Evolutionary conservation across 2,113 vertebrate genomes (phyloP), one percentile per base, ranked within the genome.

Genomic region (Ameiurus melas): DNA sequence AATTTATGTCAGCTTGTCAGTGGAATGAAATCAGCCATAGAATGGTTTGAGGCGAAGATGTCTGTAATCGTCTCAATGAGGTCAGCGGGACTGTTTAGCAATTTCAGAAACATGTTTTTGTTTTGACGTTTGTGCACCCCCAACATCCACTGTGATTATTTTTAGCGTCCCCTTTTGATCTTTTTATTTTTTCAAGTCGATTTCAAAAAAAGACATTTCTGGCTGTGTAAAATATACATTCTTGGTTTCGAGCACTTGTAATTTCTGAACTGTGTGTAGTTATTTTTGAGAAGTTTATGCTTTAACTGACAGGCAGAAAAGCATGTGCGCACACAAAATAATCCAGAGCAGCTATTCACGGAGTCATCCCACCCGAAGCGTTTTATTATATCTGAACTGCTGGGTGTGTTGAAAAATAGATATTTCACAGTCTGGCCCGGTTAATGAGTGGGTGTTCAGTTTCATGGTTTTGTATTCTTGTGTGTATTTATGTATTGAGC

Each of bases 341-440:
- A 89, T 90, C 79, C 86, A 89, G 73, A 83, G 87, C 77, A 90
- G 90, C 89, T 91, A 91, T 92, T 94, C 90, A 90, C 89, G 91
- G 90, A 91, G 90, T 94, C 94, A 95, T 95, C 94, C 95, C 94
- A 93, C 94, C 93, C 95, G 94, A 93, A 90, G 94, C 93, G 92
- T 95, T 96, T 95, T 95, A 95, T 96, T 95, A 95, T 95, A 93
- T 94, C 93, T 87, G 94, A 96, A 96, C 95, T 96, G 94, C 95
- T 95, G 95, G 95, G 94, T 96, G 95, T 95, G 94, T 94, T 95
- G 94, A 93, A 95, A 96, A 96, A 94, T 95, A 95, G 94, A 95
- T 94, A 93, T 92, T 95, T 94, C 94, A 94, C 94, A 94, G 95
- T 96, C 95, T 96, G 94, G 93, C 93, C 91, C 90, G 92, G 87